A percentile compares a stretch with the other conserved stretches of the same genome.
These are phyloP conservation scores for Xanthorhoe spadicearia DNA, from an alignment of 2,888 invertebrate genomes.

Conservation along the genomic window DNA sequence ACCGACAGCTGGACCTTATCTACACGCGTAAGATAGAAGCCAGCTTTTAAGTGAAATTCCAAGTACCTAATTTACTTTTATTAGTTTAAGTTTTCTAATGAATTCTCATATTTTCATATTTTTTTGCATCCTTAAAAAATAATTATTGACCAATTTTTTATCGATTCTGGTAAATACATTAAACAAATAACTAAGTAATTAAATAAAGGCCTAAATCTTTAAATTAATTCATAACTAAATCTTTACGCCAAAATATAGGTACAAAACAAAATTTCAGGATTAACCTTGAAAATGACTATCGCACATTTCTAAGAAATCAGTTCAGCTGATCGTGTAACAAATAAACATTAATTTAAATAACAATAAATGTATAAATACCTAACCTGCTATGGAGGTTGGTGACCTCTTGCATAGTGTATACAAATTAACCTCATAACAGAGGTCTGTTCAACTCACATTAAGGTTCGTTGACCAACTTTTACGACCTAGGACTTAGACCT, in stretches of 20 bases:
- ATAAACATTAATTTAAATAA: neutral
- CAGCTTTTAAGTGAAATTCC: neutral
- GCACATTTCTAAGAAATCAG: neutral
- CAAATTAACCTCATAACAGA: conserved; percentile 3
- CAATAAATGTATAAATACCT: neutral
- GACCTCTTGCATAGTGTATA: conserved; percentile 1
- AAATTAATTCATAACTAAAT: too few relatives aligned
- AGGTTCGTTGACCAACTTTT: neutral
- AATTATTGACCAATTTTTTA: too few relatives aligned
- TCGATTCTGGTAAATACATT: too few relatives aligned
- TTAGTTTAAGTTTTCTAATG: too few relatives aligned
- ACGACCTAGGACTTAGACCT: neutral
- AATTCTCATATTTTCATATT: too few relatives aligned
- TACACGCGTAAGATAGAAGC: conserved; percentile 65
- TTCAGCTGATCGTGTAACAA: neutral
- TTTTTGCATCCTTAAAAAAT: too few relatives aligned
- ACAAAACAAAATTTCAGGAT: too few relatives aligned
- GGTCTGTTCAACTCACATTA: neutral
- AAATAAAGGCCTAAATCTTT: too few relatives aligned
- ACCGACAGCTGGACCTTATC: conserved; percentile 51
- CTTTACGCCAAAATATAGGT: too few relatives aligned
- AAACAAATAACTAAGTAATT: too few relatives aligned
- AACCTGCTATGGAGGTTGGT: neutral
- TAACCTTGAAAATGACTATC: too few relatives aligned
- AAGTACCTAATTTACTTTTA: too few relatives aligned